Evolutionary conservation across 2,888 invertebrate genomes (phyloP).

Genomic region (Maniola hyperantus): DNA sequence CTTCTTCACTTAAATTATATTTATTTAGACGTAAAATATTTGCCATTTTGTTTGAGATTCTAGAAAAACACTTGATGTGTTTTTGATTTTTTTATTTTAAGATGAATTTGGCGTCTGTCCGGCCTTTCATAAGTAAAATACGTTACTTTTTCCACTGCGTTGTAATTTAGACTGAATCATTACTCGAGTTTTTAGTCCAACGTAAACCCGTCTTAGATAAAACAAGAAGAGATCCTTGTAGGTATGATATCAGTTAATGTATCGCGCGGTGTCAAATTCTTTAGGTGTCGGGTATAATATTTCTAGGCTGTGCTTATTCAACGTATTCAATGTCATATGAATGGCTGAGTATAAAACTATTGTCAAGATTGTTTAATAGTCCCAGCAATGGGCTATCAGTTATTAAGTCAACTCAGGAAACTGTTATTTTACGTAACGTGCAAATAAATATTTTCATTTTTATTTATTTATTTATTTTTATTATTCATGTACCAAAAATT

Average conservation of each 20-base stretch:
- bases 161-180: too few relatives aligned
- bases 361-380: not conserved
- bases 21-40: not conserved
- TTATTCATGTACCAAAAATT: too few relatives aligned
- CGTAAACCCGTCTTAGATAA: constrained; percentile 2
- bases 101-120: too few relatives aligned
- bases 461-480: too few relatives aligned
- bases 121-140: too few relatives aligned
- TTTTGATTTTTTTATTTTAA: too few relatives aligned
- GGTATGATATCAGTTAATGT: constrained; percentile 8
- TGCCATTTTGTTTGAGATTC: not conserved
- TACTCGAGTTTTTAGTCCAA: not conserved
- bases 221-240: constrained; percentile 15
- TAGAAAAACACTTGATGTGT: too few relatives aligned
- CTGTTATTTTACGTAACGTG: not conserved
- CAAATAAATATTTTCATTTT: not conserved
- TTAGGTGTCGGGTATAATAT: constrained; percentile 9
- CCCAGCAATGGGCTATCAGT: too few relatives aligned
- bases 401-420: not conserved
- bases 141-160: too few relatives aligned
- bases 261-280: constrained; percentile 22
- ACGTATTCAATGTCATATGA: constrained; percentile 25
- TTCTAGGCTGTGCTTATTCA: constrained; percentile 16
- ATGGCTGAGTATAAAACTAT: constrained; percentile 13
- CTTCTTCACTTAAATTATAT: not conserved